Evolutionary conservation across 2,113 vertebrate species (phyloP), one percentile per base, ranked within the genome.

Genomic region (Hepsetus odoe): DNA sequence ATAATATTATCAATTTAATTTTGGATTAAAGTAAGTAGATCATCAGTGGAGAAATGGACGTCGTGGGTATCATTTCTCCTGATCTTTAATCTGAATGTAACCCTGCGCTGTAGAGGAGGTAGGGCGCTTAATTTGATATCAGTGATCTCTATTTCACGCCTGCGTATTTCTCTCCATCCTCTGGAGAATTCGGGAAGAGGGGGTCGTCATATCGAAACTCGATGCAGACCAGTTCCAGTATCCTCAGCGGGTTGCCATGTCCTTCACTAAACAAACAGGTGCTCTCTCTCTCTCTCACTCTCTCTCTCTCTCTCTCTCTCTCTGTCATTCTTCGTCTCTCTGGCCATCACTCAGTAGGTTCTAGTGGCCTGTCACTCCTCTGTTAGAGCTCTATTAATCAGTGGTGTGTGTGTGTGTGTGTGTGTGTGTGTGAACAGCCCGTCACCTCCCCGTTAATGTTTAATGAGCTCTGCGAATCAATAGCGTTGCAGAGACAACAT

Each of bases 331-430:
- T 61, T 10, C 55, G 79, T 65, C 68, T 79, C 58, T 51, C 5
- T 38, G 80, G 42, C 51, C 88, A 85, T 93, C 85, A 83, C 80
- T 90, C 65, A 84, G 74, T 76, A 61, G 70, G 1, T 84, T 62
- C 83, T 88, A 87, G 82, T 85, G 86, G 76, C 78, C 28, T 66
- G 79, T 73, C 51, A n/a, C 22, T 26, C 80, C 24, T 4, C 83
- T 82, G 84, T 90, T 91, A 89, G 86, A 59, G 82, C 82, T 89
- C 90, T 85, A 89, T 90, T 91, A 93, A 91, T 91, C 88, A 84
- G 75, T 83, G 81, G 49, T 51, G 58, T 56, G 77, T 9, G 22
- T 64, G 61, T 64, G 35, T 74, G 72, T 49, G 42, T 14, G 73
- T 61, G 70, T 35, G 58, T 74, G 69, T 65, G 61, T 51, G 70